Percentiles rank a stretch among this genome's conserved stretches.
These are phyloP conservation scores for Toxotes jaculatrix DNA, from an alignment of 2,113 vertebrate genomes.

Conservation along the genomic window DNA sequence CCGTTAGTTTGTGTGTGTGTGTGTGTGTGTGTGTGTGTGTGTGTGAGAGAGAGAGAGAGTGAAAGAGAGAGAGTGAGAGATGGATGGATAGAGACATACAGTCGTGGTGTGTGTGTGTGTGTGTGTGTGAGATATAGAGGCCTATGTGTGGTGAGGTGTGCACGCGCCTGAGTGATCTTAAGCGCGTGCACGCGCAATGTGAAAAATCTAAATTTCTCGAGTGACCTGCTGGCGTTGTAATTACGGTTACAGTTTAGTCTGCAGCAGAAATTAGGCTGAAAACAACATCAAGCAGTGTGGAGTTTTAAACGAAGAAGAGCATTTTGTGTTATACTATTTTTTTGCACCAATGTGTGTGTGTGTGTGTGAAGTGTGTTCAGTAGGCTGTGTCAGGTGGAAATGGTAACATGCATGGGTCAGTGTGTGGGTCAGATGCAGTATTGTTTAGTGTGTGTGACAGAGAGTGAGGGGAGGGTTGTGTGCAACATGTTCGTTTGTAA, in stretches of 20 bases:
- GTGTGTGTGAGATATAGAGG: constrained; percentile 4
- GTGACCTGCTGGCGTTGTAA: constrained; percentile 47
- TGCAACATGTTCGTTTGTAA: constrained; percentile 27
- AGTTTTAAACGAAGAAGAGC: constrained; percentile 20
- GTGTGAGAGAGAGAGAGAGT: background rate
- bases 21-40: constrained; percentile 40
- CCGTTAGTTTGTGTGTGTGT: constrained; percentile 55
- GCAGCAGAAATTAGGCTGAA: constrained; percentile 38
- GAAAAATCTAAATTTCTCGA: constrained; percentile 43
- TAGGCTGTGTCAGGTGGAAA: constrained; percentile 62
- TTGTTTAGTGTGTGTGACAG: constrained; percentile 20
- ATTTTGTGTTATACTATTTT: background rate
- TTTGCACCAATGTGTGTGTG: background rate
- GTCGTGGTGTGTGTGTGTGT: constrained; percentile 2
- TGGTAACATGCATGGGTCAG: constrained; percentile 61
- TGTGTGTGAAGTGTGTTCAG: constrained; percentile 9
- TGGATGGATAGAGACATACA: constrained; percentile 17
- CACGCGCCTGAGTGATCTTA: constrained; percentile 21
- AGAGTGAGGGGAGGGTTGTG: background rate
- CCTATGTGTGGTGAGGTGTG: background rate
- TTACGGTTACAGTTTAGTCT: constrained; percentile 38
- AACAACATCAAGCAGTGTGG: constrained; percentile 3
- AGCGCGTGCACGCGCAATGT: constrained; percentile 19
- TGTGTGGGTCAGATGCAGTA: constrained; percentile 55
- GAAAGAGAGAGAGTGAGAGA: constrained; percentile 1